phyloP scores from a whole-genome alignment of 2,888 invertebrate genomes.

The Tanytarsus gracilentus region DNA sequence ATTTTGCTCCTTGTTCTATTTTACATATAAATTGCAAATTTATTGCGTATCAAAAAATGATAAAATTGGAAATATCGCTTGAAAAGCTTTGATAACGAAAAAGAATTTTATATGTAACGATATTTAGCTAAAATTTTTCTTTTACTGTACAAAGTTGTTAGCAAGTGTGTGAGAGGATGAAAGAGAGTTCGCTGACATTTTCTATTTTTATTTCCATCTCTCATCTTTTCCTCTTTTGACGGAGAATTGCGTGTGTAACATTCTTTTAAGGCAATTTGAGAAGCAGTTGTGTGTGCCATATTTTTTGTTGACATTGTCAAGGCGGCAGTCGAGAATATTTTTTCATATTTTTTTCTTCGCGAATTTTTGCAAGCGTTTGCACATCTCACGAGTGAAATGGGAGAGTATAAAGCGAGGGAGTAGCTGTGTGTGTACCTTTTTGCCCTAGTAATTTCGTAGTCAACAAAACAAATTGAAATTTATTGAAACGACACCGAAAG shows the following conservation, averaged over 20 bases:
- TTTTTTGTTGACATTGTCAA: no score
- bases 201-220: not conserved
- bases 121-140: no score
- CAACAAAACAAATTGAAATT: constrained; percentile 27
- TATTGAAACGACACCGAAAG: constrained; percentile 19
- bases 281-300: no score
- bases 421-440: not conserved
- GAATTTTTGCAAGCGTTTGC: not conserved
- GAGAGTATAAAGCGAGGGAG: not conserved
- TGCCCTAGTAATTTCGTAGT: constrained; percentile 20
- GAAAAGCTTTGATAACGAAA: not conserved
- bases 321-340: no score
- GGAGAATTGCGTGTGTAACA: not conserved
- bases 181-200: not conserved
- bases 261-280: no score
- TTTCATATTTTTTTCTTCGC: no score
- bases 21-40: constrained; percentile 23
- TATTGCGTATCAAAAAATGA: constrained; percentile 22
- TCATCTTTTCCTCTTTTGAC: not conserved
- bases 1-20: not conserved
- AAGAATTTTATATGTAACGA: not conserved
- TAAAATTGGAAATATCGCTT: constrained; percentile 7
- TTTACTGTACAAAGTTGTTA: not conserved
- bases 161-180: no score
- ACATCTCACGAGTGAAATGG: not conserved